Base-by-base conservation (phyloP, 2,113 vertebrate genomes). In the Scolopax mira region DNA sequence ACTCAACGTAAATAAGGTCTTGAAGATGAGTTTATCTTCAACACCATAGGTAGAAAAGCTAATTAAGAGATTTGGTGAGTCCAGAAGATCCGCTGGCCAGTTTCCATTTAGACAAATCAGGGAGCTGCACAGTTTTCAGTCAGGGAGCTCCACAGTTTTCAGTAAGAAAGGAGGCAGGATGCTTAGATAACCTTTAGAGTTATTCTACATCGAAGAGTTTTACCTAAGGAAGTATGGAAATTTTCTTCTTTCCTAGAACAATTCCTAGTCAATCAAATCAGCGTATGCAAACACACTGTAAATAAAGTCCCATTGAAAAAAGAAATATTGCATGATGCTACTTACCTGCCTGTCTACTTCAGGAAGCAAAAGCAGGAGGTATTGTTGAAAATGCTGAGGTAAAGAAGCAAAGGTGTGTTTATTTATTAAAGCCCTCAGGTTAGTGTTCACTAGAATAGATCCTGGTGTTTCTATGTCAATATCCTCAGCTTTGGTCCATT, bases 401-500 rank as follows among this genome's bases (percentile, higher is more conserved):
- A 99, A 98, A 92, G 98, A 98, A 97, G 98, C 98, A 98, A 99
- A 98, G 28, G 98, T 99, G 91, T 99, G 98, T 98, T 99, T 99
- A 97, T 99, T 99, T 98, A 99, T 98, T 98, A 99, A 97, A 97
- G 98, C 98, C 97, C 98, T 98, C 98, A 99, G 98, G 96, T 99
- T 99, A 96, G 98, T 99, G 97, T 99, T 99, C 97, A 99, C 98
- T 94, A 99, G 98, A 97, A 99, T 99, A 96, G 98, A 99, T 97
- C 98, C 98, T 66, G 98, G 98, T 87, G 98, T 99, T 97, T 99
- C 98, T 97, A 99, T 98, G 97, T 99, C 98, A 98, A 99, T 99
- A 97, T 98, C 98, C 97, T 98, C 98, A 95, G 98, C 98, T 98
- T 98, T 98, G 97, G 98, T 98, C 98, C 98, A 98, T 97, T 98